phyloP scores from a whole-genome alignment of 2,113 vertebrate genomes.

The Anoura caudifer region DNA sequence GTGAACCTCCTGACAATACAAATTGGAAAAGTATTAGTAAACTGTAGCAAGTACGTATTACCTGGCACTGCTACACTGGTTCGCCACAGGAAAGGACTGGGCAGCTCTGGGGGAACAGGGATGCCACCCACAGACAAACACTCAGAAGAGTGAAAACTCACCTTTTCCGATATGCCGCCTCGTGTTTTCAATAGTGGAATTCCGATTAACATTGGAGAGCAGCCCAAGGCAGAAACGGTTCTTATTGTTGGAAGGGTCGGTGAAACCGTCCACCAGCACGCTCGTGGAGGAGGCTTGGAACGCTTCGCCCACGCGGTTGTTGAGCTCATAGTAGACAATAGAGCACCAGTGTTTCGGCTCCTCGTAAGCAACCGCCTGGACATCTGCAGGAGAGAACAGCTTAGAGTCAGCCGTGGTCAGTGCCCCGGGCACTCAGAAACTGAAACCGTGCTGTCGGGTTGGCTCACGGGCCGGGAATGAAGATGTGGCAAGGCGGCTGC shows the following conservation, averaged over 20 bases:
- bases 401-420: background rate
- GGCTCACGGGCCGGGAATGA: conserved; percentile 22
- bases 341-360: conserved; percentile 99
- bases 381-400: conserved; percentile 85
- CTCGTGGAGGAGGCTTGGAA: conserved; percentile 98
- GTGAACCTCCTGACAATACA: conserved; percentile 46
- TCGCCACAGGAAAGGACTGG: background rate
- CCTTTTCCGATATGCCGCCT: conserved; percentile 98
- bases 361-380: conserved; percentile 96
- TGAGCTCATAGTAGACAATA: conserved; percentile 99
- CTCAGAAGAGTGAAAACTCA: conserved; percentile 46
- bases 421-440: background rate
- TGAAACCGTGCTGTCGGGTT: background rate
- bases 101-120: background rate
- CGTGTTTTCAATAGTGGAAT: conserved; percentile 99
- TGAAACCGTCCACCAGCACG: conserved; percentile 97
- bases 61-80: background rate
- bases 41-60: background rate
- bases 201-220: conserved; percentile 98
- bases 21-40: conserved; percentile 40
- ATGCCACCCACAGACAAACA: rapidly evolving
- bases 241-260: conserved; percentile 98
- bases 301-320: conserved; percentile 96
- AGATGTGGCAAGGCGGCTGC: background rate
- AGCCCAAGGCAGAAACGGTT: conserved; percentile 99